A percentile compares a stretch with the other conserved stretches of the same genome.
Evolutionary conservation across 2,888 invertebrate genomes (phyloP).

Genomic region (Nymphalis c-album): DNA sequence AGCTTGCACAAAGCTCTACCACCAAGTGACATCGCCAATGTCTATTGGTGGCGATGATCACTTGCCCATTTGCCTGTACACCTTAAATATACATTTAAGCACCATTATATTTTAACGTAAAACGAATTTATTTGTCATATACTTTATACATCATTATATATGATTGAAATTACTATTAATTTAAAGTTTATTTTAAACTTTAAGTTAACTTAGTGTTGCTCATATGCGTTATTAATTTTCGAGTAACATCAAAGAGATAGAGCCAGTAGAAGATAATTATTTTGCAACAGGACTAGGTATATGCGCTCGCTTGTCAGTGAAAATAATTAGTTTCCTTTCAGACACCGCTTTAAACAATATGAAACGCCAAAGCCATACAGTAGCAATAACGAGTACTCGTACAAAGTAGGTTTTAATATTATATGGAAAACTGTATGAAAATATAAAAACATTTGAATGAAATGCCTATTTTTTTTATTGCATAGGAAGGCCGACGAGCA

Average conservation of each 20-base stretch:
- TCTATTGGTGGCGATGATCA: no score
- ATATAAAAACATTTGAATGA: no score
- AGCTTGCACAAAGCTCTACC: no score
- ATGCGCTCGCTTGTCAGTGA: constrained; percentile 21
- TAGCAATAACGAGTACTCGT: not conserved
- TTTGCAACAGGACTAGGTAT: constrained; percentile 17
- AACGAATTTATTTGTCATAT: no score
- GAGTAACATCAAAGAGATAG: constrained; percentile 8
- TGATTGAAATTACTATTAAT: not conserved
- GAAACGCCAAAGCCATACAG: not conserved
- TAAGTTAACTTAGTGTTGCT: not conserved
- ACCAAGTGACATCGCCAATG: no score
- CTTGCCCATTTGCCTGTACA: no score
- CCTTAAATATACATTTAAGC: no score
- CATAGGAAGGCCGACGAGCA: no score
- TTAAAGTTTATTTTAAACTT: not conserved
- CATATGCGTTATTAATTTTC: constrained; percentile 1
- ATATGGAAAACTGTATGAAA: no score
- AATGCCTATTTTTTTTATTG: no score
- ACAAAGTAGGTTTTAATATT: no score
- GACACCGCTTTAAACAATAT: not conserved
- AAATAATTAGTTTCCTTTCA: constrained; percentile 24
- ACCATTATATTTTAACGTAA: no score
- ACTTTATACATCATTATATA: not conserved
- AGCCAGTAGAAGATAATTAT: constrained; percentile 19